Conservation (phyloP, 2,113 vertebrate species). For the Jaculus jaculus region DNA sequence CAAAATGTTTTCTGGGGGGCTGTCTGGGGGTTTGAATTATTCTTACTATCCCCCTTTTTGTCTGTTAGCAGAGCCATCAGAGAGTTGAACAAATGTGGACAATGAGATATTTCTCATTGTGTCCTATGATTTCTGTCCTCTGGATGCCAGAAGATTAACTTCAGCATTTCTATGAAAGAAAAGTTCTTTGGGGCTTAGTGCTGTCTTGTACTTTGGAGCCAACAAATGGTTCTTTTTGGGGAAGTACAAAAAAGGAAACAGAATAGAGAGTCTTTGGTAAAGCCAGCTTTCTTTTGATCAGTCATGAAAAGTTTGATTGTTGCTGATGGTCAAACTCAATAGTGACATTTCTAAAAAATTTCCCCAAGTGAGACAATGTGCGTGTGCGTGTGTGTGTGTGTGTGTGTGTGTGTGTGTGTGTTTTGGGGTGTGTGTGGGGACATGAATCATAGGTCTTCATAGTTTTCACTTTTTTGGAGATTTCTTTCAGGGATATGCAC, state of each 20-base stretch:
- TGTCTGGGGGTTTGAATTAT: slow-evolving; percentile 30
- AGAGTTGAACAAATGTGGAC: not conserved
- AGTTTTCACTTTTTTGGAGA: not conserved
- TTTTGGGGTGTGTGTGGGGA: not conserved
- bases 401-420: not conserved
- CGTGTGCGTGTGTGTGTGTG: not conserved
- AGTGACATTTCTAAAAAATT: slow-evolving; percentile 39
- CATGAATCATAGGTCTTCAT: not conserved
- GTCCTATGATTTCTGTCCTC: not conserved
- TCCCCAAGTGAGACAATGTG: not conserved
- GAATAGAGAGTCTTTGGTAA: slow-evolving; percentile 25
- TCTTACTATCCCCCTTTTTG: not conserved
- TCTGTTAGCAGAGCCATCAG: not conserved
- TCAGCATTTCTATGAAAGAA: not conserved
- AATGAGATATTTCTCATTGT: not conserved
- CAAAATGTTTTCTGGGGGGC: not conserved
- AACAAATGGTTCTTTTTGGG: slow-evolving; percentile 41
- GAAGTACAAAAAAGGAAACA: not conserved
- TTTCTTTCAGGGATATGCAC: not conserved
- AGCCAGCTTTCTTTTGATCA: slow-evolving; percentile 14
- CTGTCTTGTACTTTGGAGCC: not conserved
- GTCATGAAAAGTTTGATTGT: slow-evolving; percentile 50
- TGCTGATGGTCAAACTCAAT: not conserved
- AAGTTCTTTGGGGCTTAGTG: slow-evolving; percentile 1
- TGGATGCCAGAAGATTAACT: not conserved